Base-by-base conservation (phyloP, 2,113 vertebrate genomes). In the Catharus minimus region DNA sequence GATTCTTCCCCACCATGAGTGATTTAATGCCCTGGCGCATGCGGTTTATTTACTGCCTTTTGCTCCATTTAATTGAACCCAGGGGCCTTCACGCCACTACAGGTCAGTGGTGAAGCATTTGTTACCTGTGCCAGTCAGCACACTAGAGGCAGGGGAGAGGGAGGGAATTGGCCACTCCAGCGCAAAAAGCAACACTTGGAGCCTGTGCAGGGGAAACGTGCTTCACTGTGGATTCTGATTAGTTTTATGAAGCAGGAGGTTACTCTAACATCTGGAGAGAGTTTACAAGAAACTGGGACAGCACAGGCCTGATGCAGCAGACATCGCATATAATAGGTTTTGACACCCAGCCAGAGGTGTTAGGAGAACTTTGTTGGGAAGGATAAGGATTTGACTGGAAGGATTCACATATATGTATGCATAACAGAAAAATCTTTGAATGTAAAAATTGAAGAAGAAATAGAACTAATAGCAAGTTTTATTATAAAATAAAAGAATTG, bases 1-100 rank as follows among this genome's bases (percentile, higher is more conserved):
- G 56, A 92, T 87, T 86, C 78, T 91, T 58, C 76, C 66, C 66
- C 6, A 5, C 58, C 49, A n/a, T 2, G 21, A 76, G 79, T 89
- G 93, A 96, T 96, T 96, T 94, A 92, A 74, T 78, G 72, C 43
- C 61, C 61, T 15, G 72, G 74, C n/a, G 86, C 65, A 65, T 65
- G 81, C 3, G 9, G 74, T 95, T 91, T 92, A 89, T 91, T 95
- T 95, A 92, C 95, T 97, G 78, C 79, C 88, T 95, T 94, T 93
- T 90, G 87, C 80, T 93, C 73, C 64, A 6, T 85, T 96, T 93
- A 95, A 94, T 69, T 81, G 91, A 94, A 30, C 75, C 92, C 89
- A 74, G 83, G 67, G 94, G 75, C 71, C 86, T 94, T 93, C 82
- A 71, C 78, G 84, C 73, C 80, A 67, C 52, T 1, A 93, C 12